These are phyloP conservation scores for Macquaria australasica DNA, from an alignment of 2,113 vertebrate genomes.

Conservation along the genomic window DNA sequence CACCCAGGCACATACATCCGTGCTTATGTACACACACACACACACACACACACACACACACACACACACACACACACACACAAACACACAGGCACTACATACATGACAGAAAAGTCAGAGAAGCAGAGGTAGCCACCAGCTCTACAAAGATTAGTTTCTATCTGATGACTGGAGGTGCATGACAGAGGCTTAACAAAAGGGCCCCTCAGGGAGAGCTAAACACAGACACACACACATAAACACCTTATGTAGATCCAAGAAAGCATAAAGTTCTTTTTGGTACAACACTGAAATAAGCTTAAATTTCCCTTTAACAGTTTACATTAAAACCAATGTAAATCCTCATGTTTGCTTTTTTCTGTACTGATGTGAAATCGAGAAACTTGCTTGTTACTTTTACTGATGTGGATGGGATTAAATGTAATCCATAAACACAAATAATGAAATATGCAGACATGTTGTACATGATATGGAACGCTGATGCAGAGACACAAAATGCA, in stretches of 20 bases:
- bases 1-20: constrained; percentile 19
- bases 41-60: constrained; percentile 29
- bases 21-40: constrained; percentile 8
- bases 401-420: constrained; percentile 38
- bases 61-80: too few relatives aligned
- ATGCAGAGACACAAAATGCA: constrained; percentile 23
- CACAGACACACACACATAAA: constrained; percentile 11
- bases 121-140: constrained; percentile 29
- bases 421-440: constrained; percentile 32
- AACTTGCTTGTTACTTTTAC: constrained; percentile 33
- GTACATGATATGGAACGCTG: constrained; percentile 20
- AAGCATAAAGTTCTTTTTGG: background rate
- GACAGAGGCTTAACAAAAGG: constrained; percentile 33
- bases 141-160: constrained; percentile 29
- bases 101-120: constrained; percentile 23
- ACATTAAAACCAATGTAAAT: constrained; percentile 30
- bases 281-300: background rate
- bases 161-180: constrained; percentile 31
- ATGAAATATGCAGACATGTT: constrained; percentile 18
- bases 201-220: constrained; percentile 10
- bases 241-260: constrained; percentile 25
- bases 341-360: constrained; percentile 35
- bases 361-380: constrained; percentile 12
- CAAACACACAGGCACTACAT: constrained; percentile 11
- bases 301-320: constrained; percentile 31